These are phyloP conservation scores for Dinoponera quadriceps DNA, from an alignment of 1,140 invertebrate species.

Conservation along the genomic window DNA sequence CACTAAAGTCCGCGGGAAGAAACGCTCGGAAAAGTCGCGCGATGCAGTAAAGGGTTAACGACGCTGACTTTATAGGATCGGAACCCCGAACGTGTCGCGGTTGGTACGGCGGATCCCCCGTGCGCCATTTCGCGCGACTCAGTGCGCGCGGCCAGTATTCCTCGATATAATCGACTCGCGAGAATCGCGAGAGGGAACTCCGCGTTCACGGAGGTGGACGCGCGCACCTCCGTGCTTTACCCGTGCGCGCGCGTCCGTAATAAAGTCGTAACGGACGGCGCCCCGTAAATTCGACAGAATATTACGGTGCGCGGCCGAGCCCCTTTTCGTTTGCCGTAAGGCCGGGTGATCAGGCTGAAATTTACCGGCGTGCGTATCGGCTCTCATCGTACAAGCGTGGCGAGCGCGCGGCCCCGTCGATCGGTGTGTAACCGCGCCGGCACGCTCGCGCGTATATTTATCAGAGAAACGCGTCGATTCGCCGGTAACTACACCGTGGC, in stretches of 20 bases:
- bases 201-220: not conserved
- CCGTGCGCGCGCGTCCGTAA: conserved; percentile 71
- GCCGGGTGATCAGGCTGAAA: conserved; percentile 75
- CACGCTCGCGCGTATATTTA: conserved; percentile 61
- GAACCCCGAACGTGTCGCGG: not conserved
- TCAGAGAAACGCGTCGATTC: conserved; percentile 66
- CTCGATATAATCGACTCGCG: conserved; percentile 33
- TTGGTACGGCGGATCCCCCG: conserved; percentile 5
- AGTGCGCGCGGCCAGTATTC: not conserved
- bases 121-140: conserved; percentile 7
- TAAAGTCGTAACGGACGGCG: conserved; percentile 77
- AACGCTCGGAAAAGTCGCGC: conserved; percentile 3
- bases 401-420: conserved; percentile 15
- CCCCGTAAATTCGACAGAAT: conserved; percentile 80
- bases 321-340: conserved; percentile 73
- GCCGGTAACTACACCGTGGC: conserved; percentile 43
- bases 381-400: conserved; percentile 66
- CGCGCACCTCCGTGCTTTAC: conserved; percentile 47
- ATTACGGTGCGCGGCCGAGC: conserved; percentile 67
- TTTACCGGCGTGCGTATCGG: conserved; percentile 75
- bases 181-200: conserved; percentile 25
- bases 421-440: conserved; percentile 21
- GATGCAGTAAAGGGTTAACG: conserved; percentile 35
- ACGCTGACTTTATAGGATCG: conserved; percentile 38
- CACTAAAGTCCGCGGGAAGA: not conserved